Evolutionary conservation across 2,113 vertebrate genomes (phyloP).

Genomic region (Corythaixoides concolor): DNA sequence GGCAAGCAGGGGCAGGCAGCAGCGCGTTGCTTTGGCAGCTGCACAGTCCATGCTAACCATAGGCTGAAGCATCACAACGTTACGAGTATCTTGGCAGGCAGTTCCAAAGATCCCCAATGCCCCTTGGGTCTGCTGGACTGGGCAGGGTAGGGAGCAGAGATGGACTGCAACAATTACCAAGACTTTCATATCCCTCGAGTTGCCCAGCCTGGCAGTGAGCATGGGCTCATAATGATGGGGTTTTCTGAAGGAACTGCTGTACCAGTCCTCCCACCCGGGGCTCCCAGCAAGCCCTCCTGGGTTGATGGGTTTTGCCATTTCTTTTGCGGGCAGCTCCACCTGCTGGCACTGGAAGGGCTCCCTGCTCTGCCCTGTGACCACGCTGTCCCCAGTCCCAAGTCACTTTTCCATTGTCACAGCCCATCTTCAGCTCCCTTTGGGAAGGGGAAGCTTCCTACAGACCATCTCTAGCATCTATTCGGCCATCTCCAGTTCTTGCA

Average conservation of each 20-base stretch:
- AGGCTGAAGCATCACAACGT: not conserved
- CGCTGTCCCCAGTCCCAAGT: fast-evolving
- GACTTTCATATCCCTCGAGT: fast-evolving
- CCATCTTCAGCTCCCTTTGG: not conserved
- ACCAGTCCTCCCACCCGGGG: not conserved
- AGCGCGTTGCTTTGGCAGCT: not conserved
- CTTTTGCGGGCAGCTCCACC: conserved; percentile 47
- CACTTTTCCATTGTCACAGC: not conserved
- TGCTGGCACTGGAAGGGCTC: not conserved
- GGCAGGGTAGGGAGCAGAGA: not conserved
- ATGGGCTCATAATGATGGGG: fast-evolving
- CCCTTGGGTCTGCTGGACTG: not conserved
- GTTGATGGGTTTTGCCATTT: not conserved
- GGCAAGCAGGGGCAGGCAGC: not conserved
- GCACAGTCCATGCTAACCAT: fast-evolving
- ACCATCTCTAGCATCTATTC: not conserved
- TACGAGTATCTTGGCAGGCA: not conserved
- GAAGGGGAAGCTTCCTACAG: not conserved
- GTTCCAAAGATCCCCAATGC: not conserved
- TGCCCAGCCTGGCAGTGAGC: not conserved
- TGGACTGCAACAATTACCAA: not conserved
- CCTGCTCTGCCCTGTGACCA: not conserved
- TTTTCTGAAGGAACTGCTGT: not conserved
- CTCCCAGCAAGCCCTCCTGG: not conserved
- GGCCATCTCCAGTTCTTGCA: not conserved